Base-by-base conservation (phyloP, 2,888 invertebrate genomes). In the Drosophila mulleri region DNA sequence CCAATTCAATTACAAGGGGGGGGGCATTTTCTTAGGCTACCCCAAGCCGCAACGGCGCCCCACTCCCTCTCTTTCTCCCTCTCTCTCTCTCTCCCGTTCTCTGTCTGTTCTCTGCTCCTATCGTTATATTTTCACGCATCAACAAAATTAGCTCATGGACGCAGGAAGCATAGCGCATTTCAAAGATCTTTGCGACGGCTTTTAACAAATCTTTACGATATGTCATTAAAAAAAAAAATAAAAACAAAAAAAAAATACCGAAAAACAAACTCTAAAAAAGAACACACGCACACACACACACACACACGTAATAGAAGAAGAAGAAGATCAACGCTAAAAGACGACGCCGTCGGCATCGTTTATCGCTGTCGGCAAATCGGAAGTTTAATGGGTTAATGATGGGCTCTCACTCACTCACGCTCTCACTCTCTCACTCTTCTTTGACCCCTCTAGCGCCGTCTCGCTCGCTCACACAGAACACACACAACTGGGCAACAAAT, bases 371-470 rank as follows among this genome's bases (percentile, higher is more conserved):
- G 88, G 88, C 83, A 87, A 90, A 87, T 87, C 87, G 87, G 87
- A 87, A 87, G 87, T 87, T 87, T 87, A 87, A 87, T 87, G 87
- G 87, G 87, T 87, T 87, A 87, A 87, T 89, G 88, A 88, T 89
- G 90, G 72, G 72, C 71, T 66, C 71, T 67, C 72, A 48, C 62
- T 54, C 66, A 3, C 41, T 26, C 58, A 4, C 61, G 2, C 62
- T n/a, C 37, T 37, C 37, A 6, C 37, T 37, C 37, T 16, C 37
- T 6, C 56, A 14, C 57, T 5, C 47, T 12, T 18, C 48, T 48
- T 50, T 50, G 50, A 32, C 41, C 47, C 47, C 42, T 35, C 60
- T 8, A 16, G 41, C 29, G 3, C 54, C 1, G 54, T 41, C 56
- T 67, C 44, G 6, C n/a, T 47, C 23, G 16, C 44, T 29, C 35